phyloP scores from a whole-genome alignment of 2,888 invertebrate species.

The Caenorhabditis wallacei region DNA sequence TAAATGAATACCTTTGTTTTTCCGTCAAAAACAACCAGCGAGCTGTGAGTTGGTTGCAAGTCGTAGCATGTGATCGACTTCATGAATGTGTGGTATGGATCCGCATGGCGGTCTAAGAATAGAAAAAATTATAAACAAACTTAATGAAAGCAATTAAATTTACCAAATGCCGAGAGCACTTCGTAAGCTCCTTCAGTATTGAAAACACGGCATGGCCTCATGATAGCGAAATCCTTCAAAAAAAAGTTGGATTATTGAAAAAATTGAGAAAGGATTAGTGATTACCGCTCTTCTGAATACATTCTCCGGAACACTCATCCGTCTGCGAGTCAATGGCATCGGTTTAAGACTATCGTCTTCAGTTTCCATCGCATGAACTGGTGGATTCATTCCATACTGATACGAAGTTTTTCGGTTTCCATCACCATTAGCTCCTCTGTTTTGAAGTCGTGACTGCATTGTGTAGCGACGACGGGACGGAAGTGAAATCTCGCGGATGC shows the following conservation, averaged over 20 bases:
- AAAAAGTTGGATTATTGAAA: conserved; percentile 28
- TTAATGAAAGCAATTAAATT: background rate
- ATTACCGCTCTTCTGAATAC: conserved; percentile 77
- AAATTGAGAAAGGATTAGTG: too few relatives aligned
- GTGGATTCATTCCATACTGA: conserved; percentile 45
- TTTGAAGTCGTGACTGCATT: conserved; percentile 52
- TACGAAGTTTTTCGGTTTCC: conserved; percentile 60
- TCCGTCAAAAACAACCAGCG: conserved; percentile 79
- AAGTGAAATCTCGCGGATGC: conserved; percentile 59
- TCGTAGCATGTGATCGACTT: conserved; percentile 81
- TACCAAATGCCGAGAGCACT: conserved; percentile 65
- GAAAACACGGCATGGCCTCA: conserved; percentile 71
- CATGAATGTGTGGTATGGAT: conserved; percentile 79
- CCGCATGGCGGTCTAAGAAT: conserved; percentile 72
- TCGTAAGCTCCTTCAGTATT: conserved; percentile 58
- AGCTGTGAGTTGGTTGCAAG: conserved; percentile 78
- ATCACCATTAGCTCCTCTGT: conserved; percentile 34
- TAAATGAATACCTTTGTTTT: conserved; percentile 58
- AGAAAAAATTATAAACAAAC: background rate
- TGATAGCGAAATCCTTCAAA: conserved; percentile 79
- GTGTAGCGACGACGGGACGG: conserved; percentile 58
- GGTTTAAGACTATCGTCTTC: conserved; percentile 68
- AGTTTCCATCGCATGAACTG: conserved; percentile 51
- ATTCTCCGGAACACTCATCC: conserved; percentile 80
- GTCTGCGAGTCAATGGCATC: conserved; percentile 63